Percentiles rank a stretch among this genome's conserved stretches.
Evolutionary conservation across 2,888 invertebrate genomes (phyloP).

Genomic region (Drosophila subquinaria): DNA sequence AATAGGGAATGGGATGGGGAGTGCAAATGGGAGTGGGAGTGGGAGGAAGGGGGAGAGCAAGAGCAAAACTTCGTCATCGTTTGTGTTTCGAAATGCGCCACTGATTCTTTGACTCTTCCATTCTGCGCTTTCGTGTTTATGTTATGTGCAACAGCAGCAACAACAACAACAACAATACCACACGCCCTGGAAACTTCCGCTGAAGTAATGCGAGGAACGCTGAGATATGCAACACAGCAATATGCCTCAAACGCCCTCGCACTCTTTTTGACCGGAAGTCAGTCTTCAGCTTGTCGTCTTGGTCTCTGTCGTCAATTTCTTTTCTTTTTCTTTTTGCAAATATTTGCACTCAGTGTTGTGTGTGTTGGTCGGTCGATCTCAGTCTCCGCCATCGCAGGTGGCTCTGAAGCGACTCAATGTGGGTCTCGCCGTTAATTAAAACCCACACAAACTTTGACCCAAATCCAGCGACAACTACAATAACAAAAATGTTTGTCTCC

Average conservation of each 20-base stretch:
- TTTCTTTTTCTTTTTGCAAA: constrained; percentile 62
- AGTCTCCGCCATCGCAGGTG: constrained; percentile 52
- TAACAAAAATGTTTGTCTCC: constrained; percentile 41
- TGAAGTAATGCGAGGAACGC: constrained; percentile 56
- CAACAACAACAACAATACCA: constrained; percentile 11
- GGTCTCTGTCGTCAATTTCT: constrained; percentile 62
- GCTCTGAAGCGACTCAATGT: constrained; percentile 45
- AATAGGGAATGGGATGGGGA: not conserved
- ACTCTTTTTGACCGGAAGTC: constrained; percentile 80
- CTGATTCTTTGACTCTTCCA: constrained; percentile 54
- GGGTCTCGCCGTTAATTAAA: constrained; percentile 71
- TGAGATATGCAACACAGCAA: constrained; percentile 59
- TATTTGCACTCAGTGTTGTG: constrained; percentile 50
- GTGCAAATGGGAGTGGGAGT: not conserved
- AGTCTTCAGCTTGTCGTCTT: constrained; percentile 20
- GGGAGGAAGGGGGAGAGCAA: not conserved
- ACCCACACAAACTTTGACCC: constrained; percentile 78
- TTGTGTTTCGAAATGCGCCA: constrained; percentile 70
- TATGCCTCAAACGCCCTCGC: constrained; percentile 48
- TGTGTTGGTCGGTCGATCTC: constrained; percentile 35
- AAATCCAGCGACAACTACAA: constrained; percentile 54
- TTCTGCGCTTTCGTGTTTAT: constrained; percentile 38
- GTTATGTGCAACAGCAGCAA: constrained; percentile 47
- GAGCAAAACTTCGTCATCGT: constrained; percentile 39
- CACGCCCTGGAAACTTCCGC: constrained; percentile 70